Percentiles rank a stretch among this genome's conserved stretches.
Evolutionary conservation across 2,797 vertebrate species (phyloP).

Genomic region (Antrozous pallidus): DNA sequence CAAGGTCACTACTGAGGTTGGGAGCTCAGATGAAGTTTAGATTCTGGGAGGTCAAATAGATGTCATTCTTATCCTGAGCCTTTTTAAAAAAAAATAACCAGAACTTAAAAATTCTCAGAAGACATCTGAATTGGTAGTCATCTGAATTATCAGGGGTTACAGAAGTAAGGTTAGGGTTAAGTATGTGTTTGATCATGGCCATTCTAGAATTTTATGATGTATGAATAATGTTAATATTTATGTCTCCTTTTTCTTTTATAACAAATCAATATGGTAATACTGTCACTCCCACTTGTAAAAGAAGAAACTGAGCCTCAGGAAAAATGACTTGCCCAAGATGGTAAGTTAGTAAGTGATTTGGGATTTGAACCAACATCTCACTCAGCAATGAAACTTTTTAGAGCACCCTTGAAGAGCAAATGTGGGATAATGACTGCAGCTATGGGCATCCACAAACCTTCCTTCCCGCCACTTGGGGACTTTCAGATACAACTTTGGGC

Average conservation of each 20-base stretch:
- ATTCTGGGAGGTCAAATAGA: not conserved
- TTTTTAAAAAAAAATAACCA: not conserved
- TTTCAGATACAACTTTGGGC: not conserved
- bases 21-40: not conserved
- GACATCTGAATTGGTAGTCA: not conserved
- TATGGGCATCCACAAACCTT: not conserved
- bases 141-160: not conserved
- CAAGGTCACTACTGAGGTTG: not conserved
- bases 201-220: slow-evolving; percentile 18
- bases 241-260: not conserved
- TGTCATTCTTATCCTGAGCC: not conserved
- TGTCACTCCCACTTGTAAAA: not conserved
- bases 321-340: not conserved
- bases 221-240: not conserved
- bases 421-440: not conserved
- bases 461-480: not conserved
- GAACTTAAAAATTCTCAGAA: slow-evolving; percentile 6
- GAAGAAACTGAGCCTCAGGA: not conserved
- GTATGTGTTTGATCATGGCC: not conserved
- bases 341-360: not conserved
- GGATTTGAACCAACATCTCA: not conserved
- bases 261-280: not conserved
- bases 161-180: not conserved
- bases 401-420: not conserved
- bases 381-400: not conserved